phyloP scores from a whole-genome alignment of 2,797 vertebrate species.

The Myiotriccus ornatus region DNA sequence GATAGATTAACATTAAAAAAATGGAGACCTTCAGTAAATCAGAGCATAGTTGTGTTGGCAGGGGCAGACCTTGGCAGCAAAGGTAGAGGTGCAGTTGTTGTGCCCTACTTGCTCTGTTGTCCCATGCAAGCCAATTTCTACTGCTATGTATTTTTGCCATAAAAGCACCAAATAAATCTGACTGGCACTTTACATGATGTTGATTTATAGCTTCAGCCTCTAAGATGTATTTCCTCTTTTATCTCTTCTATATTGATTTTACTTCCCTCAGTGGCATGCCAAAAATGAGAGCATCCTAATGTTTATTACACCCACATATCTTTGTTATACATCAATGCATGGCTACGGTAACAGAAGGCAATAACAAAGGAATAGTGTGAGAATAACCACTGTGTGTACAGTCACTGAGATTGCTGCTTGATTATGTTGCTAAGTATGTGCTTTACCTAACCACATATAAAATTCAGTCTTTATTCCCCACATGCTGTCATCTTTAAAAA shows the following conservation, averaged over 20 bases:
- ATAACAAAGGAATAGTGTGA: background rate
- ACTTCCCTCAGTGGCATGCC: background rate
- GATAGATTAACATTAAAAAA: background rate
- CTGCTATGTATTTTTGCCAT: background rate
- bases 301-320: background rate
- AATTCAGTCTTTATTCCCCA: background rate
- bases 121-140: background rate
- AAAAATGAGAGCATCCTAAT: background rate
- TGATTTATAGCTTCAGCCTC: background rate
- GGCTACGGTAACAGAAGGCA: background rate
- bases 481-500: background rate
- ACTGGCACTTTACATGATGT: rapidly evolving
- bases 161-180: background rate
- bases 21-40: background rate
- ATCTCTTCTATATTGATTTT: background rate
- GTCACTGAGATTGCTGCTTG: background rate
- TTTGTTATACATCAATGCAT: background rate
- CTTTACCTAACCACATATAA: background rate
- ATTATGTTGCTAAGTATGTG: background rate
- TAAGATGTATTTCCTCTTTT: background rate
- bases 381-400: background rate
- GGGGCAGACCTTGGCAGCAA: background rate
- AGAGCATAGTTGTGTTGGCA: background rate
- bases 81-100: background rate
- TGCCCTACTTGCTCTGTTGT: background rate